These are phyloP conservation scores for Corythoichthys intestinalis DNA, from an alignment of 2,113 vertebrate species.

Conservation along the genomic window DNA sequence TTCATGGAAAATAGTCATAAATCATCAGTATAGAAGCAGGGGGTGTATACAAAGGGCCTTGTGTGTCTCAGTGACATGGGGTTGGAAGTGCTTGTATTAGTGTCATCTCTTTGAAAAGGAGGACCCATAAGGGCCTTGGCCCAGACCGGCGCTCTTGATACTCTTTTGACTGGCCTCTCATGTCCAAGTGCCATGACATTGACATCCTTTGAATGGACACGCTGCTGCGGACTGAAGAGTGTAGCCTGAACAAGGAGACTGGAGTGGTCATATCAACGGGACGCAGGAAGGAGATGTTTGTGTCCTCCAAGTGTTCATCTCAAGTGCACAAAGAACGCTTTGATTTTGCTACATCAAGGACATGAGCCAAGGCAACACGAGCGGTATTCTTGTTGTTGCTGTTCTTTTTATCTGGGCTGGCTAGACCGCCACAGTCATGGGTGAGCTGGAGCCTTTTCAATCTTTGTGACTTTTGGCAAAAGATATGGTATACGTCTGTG, in stretches of 20 bases:
- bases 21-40: slow-evolving; percentile 42
- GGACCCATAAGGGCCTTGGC: slow-evolving; percentile 57
- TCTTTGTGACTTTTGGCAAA: neutral
- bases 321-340: slow-evolving; percentile 40
- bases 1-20: slow-evolving; percentile 49
- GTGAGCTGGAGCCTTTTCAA: neutral
- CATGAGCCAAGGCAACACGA: slow-evolving; percentile 2
- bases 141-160: slow-evolving; percentile 61
- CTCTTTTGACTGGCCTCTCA: slow-evolving; percentile 59
- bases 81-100: slow-evolving; percentile 53
- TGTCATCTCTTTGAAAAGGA: slow-evolving; percentile 70
- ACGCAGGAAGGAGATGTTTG: slow-evolving; percentile 56
- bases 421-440: neutral
- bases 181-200: slow-evolving; percentile 53
- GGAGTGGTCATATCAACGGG: slow-evolving; percentile 38
- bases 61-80: slow-evolving; percentile 57
- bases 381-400: neutral
- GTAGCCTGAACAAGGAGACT: slow-evolving; percentile 13
- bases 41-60: slow-evolving; percentile 35
- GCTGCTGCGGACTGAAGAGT: neutral
- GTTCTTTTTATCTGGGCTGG: neutral
- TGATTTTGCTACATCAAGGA: slow-evolving; percentile 28
- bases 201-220: slow-evolving; percentile 41
- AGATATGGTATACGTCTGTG: no score
- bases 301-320: slow-evolving; percentile 48